Evolutionary conservation across 2,888 invertebrate genomes (phyloP).

Genomic region (Mylabris sibirica): DNA sequence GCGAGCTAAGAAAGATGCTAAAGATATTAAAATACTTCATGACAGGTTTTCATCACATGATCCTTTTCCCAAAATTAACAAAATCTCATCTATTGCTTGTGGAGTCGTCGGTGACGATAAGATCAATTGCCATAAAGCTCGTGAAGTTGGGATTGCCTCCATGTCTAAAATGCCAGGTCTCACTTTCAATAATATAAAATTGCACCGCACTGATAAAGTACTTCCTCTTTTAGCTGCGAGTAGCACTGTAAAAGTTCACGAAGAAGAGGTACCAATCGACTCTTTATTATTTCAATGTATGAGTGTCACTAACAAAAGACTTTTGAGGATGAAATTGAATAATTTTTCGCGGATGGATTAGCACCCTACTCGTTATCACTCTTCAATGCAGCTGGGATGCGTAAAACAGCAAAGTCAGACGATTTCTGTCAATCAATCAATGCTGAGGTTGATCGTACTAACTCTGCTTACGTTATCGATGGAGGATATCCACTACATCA

Average conservation of each 20-base stretch:
- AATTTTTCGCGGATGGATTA: constrained; percentile 4
- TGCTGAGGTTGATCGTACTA: constrained; percentile 21
- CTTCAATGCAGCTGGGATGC: constrained; percentile 31
- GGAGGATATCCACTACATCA: constrained; percentile 20
- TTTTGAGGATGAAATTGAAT: neutral
- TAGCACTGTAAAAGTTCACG: constrained; percentile 27
- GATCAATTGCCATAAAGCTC: constrained; percentile 28
- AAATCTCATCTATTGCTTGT: constrained; percentile 18
- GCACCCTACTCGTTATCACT: constrained; percentile 18
- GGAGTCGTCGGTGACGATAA: constrained; percentile 19
- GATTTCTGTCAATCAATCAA: constrained; percentile 25
- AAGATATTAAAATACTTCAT: constrained; percentile 43
- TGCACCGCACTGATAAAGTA: constrained; percentile 24
- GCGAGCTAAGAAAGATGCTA: constrained; percentile 49
- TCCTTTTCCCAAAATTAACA: constrained; percentile 20
- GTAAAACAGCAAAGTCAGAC: constrained; percentile 28
- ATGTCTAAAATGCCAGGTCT: constrained; percentile 26
- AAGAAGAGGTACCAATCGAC: constrained; percentile 20
- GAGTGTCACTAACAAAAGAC: neutral
- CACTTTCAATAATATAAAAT: constrained; percentile 24
- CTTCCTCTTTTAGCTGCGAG: constrained; percentile 26
- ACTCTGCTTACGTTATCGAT: constrained; percentile 24
- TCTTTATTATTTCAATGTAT: constrained; percentile 30
- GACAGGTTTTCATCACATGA: constrained; percentile 30
- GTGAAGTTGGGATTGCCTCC: constrained; percentile 25